These are phyloP conservation scores for Gadopsis marmoratus DNA, from an alignment of 2,797 vertebrate species.

Conservation along the genomic window DNA sequence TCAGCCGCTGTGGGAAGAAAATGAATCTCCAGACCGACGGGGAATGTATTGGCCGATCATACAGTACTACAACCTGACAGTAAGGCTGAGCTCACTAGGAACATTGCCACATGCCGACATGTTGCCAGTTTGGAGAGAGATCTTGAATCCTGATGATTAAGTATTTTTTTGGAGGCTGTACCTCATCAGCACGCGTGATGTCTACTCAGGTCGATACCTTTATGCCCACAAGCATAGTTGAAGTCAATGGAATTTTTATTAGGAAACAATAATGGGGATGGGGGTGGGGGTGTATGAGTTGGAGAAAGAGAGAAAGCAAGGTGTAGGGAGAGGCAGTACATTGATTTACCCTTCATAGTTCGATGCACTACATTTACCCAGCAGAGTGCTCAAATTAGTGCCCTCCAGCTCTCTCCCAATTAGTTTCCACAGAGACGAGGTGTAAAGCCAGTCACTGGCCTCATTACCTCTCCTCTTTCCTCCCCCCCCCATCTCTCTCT, in stretches of 20 bases:
- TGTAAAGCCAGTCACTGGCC: conserved; percentile 87
- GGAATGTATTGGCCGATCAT: conserved; percentile 15
- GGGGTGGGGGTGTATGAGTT: conserved; percentile 29
- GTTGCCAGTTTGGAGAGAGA: conserved; percentile 17
- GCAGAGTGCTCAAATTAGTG: conserved; percentile 87
- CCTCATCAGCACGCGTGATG: conserved; percentile 68
- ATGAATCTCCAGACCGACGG: conserved; percentile 31
- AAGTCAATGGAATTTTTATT: conserved; percentile 84
- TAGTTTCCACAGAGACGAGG: conserved; percentile 87
- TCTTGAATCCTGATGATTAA: conserved; percentile 41
- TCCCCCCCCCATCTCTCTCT: conserved; percentile 32
- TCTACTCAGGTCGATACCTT: conserved; percentile 70
- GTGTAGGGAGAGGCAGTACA: conserved; percentile 80
- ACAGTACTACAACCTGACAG: background rate
- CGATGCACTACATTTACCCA: conserved; percentile 88
- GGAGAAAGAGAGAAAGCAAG: conserved; percentile 59
- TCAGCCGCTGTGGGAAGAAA: conserved; percentile 34
- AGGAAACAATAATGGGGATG: conserved; percentile 75
- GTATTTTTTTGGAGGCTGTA: conserved; percentile 19
- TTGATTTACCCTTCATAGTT: conserved; percentile 89
- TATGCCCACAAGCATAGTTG: conserved; percentile 68
- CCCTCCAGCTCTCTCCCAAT: conserved; percentile 88
- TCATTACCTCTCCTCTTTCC: conserved; percentile 84
- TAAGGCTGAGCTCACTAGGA: conserved; percentile 14
- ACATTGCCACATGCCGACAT: conserved; percentile 23